Percentiles rank a stretch among this genome's conserved stretches.
These are phyloP conservation scores for Acanthosepion esculentum DNA, from an alignment of 2,888 invertebrate species.

Conservation along the genomic window DNA sequence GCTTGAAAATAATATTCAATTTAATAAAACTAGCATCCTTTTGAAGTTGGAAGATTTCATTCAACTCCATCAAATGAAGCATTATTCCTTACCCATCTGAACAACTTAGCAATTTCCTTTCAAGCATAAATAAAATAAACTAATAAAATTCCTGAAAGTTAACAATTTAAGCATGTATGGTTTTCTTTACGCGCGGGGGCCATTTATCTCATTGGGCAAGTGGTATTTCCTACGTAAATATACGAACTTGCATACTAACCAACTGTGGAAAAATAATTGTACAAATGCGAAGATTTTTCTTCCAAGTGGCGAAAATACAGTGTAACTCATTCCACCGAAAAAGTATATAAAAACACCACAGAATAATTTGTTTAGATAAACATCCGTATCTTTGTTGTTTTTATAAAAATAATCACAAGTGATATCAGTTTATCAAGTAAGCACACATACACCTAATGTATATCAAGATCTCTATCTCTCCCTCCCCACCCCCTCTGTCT, in stretches of 20 bases:
- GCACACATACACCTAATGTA: background rate
- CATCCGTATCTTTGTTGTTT: background rate
- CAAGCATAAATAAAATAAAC: background rate
- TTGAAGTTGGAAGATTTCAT: background rate
- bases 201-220: background rate
- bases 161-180: background rate
- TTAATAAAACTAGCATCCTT: background rate
- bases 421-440: background rate
- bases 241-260: background rate
- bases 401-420: background rate
- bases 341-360: background rate
- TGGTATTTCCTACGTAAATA: background rate
- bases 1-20: background rate
- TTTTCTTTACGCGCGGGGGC: background rate
- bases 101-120: too few relatives aligned
- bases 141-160: background rate
- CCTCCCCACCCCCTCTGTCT: too few relatives aligned
- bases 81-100: background rate
- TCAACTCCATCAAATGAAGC: background rate
- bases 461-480: too few relatives aligned
- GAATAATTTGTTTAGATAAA: constrained; percentile 6
- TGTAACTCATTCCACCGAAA: background rate
- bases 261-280: background rate
- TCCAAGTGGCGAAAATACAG: background rate
- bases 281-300: too few relatives aligned